Conservation (phyloP, 2,797 vertebrate species). For the Pitangus sulphuratus region DNA sequence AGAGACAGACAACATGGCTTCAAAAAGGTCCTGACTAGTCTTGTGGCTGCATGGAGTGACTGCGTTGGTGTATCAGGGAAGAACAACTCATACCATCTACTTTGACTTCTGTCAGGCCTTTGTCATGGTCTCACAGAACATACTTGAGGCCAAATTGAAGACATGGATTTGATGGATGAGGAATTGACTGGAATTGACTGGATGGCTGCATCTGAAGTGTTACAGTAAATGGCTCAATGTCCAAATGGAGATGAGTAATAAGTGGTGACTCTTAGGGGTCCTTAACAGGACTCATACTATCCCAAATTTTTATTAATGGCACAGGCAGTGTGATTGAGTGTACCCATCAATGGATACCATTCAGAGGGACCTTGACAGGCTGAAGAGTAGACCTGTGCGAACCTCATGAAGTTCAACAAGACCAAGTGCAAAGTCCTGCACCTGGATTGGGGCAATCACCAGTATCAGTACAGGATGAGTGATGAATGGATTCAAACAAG, state of each 20-base stretch:
- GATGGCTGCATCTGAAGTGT: not conserved
- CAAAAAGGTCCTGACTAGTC: not conserved
- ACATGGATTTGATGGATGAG: not conserved
- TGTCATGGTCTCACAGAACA: not conserved
- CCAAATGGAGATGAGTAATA: not conserved
- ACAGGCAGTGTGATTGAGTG: not conserved
- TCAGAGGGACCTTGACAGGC: not conserved
- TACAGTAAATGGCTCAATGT: not conserved
- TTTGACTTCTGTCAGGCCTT: not conserved
- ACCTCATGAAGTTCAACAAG: not conserved
- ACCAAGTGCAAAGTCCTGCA: not conserved
- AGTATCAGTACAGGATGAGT: not conserved
- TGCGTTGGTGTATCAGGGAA: not conserved
- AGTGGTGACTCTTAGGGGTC: not conserved
- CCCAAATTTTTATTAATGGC: not conserved
- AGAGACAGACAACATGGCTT: not conserved
- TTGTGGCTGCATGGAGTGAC: too few species aligned
- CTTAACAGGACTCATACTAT: fast-evolving
- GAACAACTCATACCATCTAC: not conserved
- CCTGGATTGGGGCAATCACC: not conserved
- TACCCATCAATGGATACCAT: not conserved
- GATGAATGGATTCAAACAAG: not conserved
- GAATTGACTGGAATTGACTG: not conserved
- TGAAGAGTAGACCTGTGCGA: not conserved
- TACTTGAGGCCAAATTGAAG: not conserved